Conservation (phyloP, 2,113 vertebrate genomes). For the Halcyon malimbica region DNA sequence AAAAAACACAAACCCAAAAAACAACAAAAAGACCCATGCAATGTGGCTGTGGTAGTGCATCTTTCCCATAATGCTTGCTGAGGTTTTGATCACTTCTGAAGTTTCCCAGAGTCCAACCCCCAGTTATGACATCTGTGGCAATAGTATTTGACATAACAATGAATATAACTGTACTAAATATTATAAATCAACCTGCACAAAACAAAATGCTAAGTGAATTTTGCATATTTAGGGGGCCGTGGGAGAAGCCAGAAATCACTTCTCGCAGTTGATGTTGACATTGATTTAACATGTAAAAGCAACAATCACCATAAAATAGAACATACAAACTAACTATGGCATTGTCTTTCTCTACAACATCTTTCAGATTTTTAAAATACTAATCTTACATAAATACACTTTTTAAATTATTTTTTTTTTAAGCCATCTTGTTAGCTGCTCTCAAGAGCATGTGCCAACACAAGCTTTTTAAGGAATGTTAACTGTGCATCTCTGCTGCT, state of each 20-base stretch:
- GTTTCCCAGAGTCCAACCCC: neutral
- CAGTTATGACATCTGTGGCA: neutral
- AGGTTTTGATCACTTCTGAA: neutral
- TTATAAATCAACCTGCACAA: neutral
- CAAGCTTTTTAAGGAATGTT: neutral
- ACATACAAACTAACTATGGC: neutral
- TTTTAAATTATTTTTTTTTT: neutral
- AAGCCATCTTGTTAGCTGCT: neutral
- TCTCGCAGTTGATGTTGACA: neutral
- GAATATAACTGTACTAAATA: neutral
- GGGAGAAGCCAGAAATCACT: neutral
- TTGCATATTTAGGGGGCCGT: neutral
- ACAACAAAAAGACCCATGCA: neutral
- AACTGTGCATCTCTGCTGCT: neutral
- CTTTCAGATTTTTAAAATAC: neutral
- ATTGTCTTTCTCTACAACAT: neutral
- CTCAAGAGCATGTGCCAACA: neutral
- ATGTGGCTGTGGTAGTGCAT: neutral
- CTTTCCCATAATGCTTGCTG: neutral
- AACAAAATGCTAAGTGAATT: neutral
- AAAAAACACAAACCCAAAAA: too few species aligned
- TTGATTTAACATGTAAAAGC: neutral
- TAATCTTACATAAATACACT: neutral
- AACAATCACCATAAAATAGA: neutral
- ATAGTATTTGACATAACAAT: neutral